Base-by-base conservation (phyloP, 2,888 invertebrate species). In the Lycophotia porphyrea region DNA sequence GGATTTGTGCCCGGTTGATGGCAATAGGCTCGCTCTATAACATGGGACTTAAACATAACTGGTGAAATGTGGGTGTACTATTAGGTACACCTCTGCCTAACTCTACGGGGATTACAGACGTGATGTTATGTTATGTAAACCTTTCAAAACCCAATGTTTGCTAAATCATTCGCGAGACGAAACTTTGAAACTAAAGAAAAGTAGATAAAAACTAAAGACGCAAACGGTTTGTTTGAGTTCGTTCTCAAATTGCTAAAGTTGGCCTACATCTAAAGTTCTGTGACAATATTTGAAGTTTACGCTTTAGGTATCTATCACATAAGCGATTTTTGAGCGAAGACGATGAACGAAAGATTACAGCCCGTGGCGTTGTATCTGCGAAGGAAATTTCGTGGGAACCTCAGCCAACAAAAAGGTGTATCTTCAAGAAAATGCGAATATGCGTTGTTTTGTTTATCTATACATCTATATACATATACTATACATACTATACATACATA, bases 201-300 rank as follows among this genome's bases (percentile, higher is more conserved):
- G 64, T 63, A 67, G 75, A 84, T 76, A 76, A 78, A 85, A 87
- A 79, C 74, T 72, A 74, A 71, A 76, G 71, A 70, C 47, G 21
- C 52, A 39, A 52, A 63, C 70, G 49, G 77, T 76, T 71, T 83
- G 70, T 85, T 86, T 84, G 70, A 79, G 55, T 82, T 87, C 27
- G 60, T 47, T 73, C 77, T 65, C 67, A 82, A 87, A 87, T 84
- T 84, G 75, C 78, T 5, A 66, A 84, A 87, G 72, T 87, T 87
- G 74, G 68, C 68, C 77, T 74, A 75, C 71, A 73, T 71, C 72
- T 69, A 58, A 87, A 87, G 73, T 86, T 86, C 44, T 76, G 69
- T 39, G 73, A 84, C 84, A 82, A 81, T 84, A 85, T 86, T 86
- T 85, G 71, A 67, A 78, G 76, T 86, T 79, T 69, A 61, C 72